phyloP scores from a whole-genome alignment of 2,888 invertebrate genomes.

The Drosophila sordidapex region DNA sequence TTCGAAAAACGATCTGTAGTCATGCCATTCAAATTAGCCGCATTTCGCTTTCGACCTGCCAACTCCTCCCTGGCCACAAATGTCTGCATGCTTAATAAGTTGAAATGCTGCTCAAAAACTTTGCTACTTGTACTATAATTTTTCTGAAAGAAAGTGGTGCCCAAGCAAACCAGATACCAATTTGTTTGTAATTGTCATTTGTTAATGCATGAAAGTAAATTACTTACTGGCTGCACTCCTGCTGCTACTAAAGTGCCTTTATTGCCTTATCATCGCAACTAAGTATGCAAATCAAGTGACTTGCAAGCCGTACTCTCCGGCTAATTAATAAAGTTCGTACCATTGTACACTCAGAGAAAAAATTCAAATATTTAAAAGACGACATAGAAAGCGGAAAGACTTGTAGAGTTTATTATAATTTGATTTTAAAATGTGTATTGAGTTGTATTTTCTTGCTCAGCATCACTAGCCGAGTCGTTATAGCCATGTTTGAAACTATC shows the following conservation, averaged over 20 bases:
- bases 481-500: neutral
- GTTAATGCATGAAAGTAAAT: slow-evolving; percentile 28
- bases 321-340: slow-evolving; percentile 55
- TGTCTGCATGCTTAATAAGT: slow-evolving; percentile 39
- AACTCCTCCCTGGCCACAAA: slow-evolving; percentile 47
- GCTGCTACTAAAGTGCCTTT: slow-evolving; percentile 8
- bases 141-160: slow-evolving; percentile 9
- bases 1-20: slow-evolving; percentile 50
- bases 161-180: slow-evolving; percentile 35
- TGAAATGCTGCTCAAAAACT: slow-evolving; percentile 41
- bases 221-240: neutral
- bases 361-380: neutral
- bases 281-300: slow-evolving; percentile 61
- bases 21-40: slow-evolving; percentile 56
- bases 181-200: slow-evolving; percentile 19
- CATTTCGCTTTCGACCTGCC: slow-evolving; percentile 56
- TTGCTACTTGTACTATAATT: slow-evolving; percentile 27
- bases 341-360: neutral
- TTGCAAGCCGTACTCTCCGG: slow-evolving; percentile 32
- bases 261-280: slow-evolving; percentile 47
- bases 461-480: neutral
- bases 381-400: neutral
- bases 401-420: neutral
- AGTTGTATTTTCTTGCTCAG: neutral
- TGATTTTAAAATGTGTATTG: neutral